Evolutionary conservation across 2,797 vertebrate species (phyloP).

Genomic region (Syngnathus rostellatus): DNA sequence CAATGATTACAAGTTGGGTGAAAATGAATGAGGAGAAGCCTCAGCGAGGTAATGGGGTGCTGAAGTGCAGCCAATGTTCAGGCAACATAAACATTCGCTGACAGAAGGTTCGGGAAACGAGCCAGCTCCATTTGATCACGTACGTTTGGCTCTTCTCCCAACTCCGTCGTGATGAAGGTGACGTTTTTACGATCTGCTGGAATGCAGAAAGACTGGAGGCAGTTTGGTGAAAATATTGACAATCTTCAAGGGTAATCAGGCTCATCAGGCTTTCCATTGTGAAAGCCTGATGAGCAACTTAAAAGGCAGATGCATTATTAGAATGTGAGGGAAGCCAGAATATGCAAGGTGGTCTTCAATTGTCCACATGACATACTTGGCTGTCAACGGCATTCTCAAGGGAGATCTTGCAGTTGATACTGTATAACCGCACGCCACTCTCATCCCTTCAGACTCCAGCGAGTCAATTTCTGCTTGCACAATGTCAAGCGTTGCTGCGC

Average conservation of each 20-base stretch:
- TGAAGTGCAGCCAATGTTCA: slow-evolving; percentile 40
- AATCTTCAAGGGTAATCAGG: slow-evolving; percentile 2
- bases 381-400: no score
- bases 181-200: neutral
- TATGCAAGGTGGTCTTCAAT: no score
- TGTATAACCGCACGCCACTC: no score
- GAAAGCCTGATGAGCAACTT: neutral
- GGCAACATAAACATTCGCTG: slow-evolving; percentile 29
- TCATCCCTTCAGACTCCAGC: no score
- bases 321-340: no score
- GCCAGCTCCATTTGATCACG: slow-evolving; percentile 18
- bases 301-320: no score
- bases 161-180: neutral
- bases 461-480: no score
- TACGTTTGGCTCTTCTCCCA: slow-evolving; percentile 1
- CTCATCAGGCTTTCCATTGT: neutral
- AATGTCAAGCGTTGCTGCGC: no score
- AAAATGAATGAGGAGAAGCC: slow-evolving; percentile 14
- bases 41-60: slow-evolving; percentile 34
- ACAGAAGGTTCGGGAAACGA: slow-evolving; percentile 25
- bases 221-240: neutral
- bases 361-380: no score
- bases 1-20: slow-evolving; percentile 24
- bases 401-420: no score
- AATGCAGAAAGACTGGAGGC: neutral